Base-by-base conservation (phyloP, 2,797 vertebrate species). In the Chelonia mydas region DNA sequence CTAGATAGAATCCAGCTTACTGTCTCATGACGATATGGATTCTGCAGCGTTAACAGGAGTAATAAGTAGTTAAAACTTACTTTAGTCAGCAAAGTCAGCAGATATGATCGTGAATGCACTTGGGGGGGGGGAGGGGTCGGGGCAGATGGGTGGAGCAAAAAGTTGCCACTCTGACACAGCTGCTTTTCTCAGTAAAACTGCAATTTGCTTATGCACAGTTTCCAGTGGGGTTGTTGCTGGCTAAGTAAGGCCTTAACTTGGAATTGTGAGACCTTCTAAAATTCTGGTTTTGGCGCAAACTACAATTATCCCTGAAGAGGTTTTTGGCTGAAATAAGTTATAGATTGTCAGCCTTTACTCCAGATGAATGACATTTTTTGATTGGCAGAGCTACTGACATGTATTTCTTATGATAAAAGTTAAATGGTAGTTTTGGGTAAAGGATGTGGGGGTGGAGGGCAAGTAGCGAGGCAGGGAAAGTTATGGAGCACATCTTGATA, bases 351-450 rank as follows among this genome's bases (percentile, higher is more conserved):
- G 41, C 47, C 45, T 53, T 12, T 1, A n/a, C 37, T 83, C 45
- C 37, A 55, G 49, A 41, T 2, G 5, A 3, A 1, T 45, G 31
- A 87, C 37, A n/a, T 10, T 82, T 54, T n/a, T n/a, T 25, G 3
- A 16, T 23, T n/a, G 55, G 82, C 53, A 82, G 47, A 61, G n/a
- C 11, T 61, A 25, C 23, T 0, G 5, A 45, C 2, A 6, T 47
- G 6, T n/a, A 41, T 92, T 85, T 76, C 23, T 83, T 37, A 78
- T 6, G 72, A 0, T 9, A 6, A 59, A 51, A 7, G 45, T 82
- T n/a, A 17, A 13, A 15, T n/a, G 68, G 3, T 25, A 0, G 0
- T 31, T 28, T 28, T 1, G 6, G 50, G 45, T 15, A 37, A 28
- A 49, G 19, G 1, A 4, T 4, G 37, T 61, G 37, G 13, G 27